These are phyloP conservation scores for Microdon myrmicae DNA, from an alignment of 2,888 invertebrate species.

Conservation along the genomic window DNA sequence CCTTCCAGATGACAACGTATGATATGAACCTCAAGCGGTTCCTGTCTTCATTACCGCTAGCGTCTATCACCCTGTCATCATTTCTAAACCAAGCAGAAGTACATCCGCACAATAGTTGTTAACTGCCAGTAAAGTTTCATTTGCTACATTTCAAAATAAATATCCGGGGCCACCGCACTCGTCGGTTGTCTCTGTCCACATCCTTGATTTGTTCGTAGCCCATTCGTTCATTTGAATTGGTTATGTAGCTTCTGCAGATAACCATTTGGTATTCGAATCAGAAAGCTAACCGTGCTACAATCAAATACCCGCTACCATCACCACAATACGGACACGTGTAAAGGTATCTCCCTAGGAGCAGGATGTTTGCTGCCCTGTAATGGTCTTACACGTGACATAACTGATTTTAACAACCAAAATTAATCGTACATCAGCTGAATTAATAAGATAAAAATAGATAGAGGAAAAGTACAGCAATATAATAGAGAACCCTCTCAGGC, in stretches of 20 bases:
- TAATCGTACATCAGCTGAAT: neutral
- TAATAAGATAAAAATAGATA: neutral
- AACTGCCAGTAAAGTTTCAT: conserved; percentile 40
- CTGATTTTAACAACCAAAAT: neutral
- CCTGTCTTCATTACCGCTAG: conserved; percentile 15
- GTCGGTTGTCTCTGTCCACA: too few species aligned
- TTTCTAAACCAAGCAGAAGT: conserved; percentile 19
- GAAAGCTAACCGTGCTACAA: too few species aligned
- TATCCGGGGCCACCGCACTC: too few species aligned
- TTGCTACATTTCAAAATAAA: conserved; percentile 39
- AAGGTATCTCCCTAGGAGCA: too few species aligned
- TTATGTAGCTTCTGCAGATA: too few species aligned
- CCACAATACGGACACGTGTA: too few species aligned
- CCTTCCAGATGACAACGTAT: conserved; percentile 33
- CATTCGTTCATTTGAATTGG: too few species aligned
- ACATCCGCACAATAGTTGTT: conserved; percentile 43
- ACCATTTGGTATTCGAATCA: too few species aligned
- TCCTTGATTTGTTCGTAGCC: too few species aligned
- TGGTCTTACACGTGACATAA: neutral
- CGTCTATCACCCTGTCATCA: conserved; percentile 30
- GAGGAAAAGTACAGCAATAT: neutral
- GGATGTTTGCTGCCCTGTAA: too few species aligned
- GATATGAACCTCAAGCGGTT: conserved; percentile 21
- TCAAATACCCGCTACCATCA: too few species aligned
- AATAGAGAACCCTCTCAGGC: too few species aligned